Conservation (phyloP, 2,888 invertebrate species). For the Gasteruption jaculator region DNA sequence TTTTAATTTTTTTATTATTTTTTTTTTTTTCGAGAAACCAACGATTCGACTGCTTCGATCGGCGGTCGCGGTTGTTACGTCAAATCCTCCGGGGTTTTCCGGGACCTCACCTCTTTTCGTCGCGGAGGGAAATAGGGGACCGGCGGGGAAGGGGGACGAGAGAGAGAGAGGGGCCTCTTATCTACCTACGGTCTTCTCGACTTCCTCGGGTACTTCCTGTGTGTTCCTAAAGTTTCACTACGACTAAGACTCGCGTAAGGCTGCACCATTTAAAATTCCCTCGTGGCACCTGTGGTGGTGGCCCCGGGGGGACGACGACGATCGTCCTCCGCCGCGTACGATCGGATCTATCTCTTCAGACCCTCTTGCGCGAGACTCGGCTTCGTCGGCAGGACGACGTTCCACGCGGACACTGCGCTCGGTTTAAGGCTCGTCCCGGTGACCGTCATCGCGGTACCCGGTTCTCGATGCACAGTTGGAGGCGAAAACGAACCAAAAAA, state of each 20-base stretch:
- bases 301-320: conserved; percentile 17
- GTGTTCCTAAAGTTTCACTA: conserved; percentile 42
- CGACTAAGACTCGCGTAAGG: conserved; percentile 34
- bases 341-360: background rate
- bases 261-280: conserved; percentile 46
- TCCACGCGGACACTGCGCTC: no score
- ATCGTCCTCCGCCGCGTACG: conserved; percentile 19
- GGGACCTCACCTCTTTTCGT: conserved; percentile 10
- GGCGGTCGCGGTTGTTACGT: no score
- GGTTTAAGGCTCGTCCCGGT: conserved; percentile 15
- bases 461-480: conserved; percentile 10
- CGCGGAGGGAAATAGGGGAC: conserved; percentile 1
- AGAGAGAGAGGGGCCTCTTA: no score
- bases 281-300: conserved; percentile 19
- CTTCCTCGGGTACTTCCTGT: conserved; percentile 43
- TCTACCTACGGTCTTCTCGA: conserved; percentile 39
- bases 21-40: no score
- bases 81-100: no score
- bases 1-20: background rate
- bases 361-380: no score
- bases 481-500: conserved; percentile 31
- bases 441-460: conserved; percentile 12
- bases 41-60: no score
- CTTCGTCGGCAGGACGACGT: no score
- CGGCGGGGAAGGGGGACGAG: conserved; percentile 3